phyloP scores from a whole-genome alignment of 2,113 vertebrate species.

The Poecilia latipinna region DNA sequence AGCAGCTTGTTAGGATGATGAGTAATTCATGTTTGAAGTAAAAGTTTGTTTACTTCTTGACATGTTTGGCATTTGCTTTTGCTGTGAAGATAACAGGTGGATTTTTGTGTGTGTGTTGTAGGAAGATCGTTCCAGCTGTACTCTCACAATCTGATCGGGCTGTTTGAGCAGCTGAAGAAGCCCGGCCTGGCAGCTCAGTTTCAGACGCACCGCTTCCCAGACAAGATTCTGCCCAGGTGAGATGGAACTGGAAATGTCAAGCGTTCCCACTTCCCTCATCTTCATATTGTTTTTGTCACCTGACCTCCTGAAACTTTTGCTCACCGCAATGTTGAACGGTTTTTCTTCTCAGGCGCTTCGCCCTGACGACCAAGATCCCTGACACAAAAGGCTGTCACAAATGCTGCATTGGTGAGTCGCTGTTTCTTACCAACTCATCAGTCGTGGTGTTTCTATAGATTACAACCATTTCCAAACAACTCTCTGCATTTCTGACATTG shows the following conservation, averaged over 20 bases:
- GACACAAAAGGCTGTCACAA: constrained; percentile 99
- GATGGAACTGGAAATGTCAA: background rate
- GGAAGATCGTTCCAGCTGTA: constrained; percentile 98
- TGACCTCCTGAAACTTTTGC: constrained; percentile 12
- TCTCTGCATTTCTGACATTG: background rate
- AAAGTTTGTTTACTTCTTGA: background rate
- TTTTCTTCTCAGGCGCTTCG: constrained; percentile 89
- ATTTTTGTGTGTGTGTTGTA: constrained; percentile 55
- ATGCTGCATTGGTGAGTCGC: constrained; percentile 95
- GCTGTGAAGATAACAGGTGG: background rate
- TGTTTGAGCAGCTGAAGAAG: constrained; percentile 98
- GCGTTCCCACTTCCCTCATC: too few species aligned
- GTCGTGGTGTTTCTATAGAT: constrained; percentile 14
- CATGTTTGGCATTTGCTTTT: background rate
- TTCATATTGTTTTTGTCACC: background rate
- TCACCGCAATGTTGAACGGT: constrained; percentile 5
- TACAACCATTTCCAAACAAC: background rate
- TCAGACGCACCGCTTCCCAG: constrained; percentile 96
- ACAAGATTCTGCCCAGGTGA: constrained; percentile 95
- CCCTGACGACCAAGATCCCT: constrained; percentile 96
- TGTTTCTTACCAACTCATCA: background rate
- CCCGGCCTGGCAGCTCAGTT: constrained; percentile 96
- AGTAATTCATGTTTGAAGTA: background rate
- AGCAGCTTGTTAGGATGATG: constrained; percentile 16
- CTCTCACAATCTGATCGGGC: constrained; percentile 96